Percentiles rank a stretch among this genome's conserved stretches.
Evolutionary conservation across 2,888 invertebrate species (phyloP).

Genomic region (Hyposoter didymator): DNA sequence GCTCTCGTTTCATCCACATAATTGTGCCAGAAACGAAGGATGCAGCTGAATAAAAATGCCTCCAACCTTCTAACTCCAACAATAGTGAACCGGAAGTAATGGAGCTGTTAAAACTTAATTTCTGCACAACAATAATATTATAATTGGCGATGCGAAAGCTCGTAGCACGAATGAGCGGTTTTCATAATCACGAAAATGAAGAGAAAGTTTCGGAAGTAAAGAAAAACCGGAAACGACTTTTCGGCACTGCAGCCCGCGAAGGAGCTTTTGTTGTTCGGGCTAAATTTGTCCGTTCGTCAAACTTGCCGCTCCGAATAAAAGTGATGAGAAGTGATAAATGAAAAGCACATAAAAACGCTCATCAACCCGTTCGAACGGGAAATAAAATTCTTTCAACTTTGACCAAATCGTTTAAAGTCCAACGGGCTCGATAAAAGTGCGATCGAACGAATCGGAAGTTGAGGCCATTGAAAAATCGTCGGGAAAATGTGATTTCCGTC

Average conservation of each 20-base stretch:
- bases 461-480: background rate
- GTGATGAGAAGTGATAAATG: background rate
- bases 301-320: background rate
- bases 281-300: background rate
- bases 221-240: background rate
- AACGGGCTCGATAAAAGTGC: background rate
- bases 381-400: background rate
- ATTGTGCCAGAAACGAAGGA: background rate
- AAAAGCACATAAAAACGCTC: background rate
- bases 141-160: background rate
- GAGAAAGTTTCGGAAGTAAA: background rate
- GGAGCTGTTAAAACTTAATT: background rate
- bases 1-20: background rate
- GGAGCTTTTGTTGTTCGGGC: background rate
- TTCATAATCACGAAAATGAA: background rate
- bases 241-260: background rate
- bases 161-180: background rate
- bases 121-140: background rate
- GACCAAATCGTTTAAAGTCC: background rate
- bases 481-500: background rate
- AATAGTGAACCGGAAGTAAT: slow-evolving; percentile 1
- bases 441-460: background rate
- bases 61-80: background rate
- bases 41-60: background rate
- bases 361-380: background rate